Evolutionary conservation across 2,113 vertebrate genomes (phyloP).

Genomic region (Amia ocellicauda): DNA sequence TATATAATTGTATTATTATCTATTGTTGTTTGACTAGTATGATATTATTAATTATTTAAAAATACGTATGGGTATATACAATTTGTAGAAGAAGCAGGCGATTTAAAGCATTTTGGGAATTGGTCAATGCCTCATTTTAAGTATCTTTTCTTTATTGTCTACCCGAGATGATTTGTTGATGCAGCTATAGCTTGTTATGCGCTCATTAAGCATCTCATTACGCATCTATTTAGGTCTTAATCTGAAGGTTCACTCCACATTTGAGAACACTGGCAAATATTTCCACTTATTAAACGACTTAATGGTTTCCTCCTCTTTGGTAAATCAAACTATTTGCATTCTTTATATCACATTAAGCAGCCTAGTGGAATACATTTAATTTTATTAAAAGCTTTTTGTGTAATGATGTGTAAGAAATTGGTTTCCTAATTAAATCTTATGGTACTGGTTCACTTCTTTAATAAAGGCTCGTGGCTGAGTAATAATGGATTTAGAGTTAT

Average conservation of each 20-base stretch:
- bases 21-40: too few species aligned
- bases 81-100: too few species aligned
- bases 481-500: slow-evolving; percentile 44
- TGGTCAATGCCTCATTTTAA: too few species aligned
- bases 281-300: slow-evolving; percentile 36
- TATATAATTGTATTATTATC: too few species aligned
- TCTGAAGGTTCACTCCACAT: slow-evolving; percentile 39
- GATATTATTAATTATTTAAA: too few species aligned
- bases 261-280: slow-evolving; percentile 22
- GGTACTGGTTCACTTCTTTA: slow-evolving; percentile 51
- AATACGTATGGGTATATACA: too few species aligned
- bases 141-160: not conserved
- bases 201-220: slow-evolving; percentile 57
- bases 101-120: too few species aligned
- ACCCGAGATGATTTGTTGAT: slow-evolving; percentile 42
- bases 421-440: slow-evolving; percentile 54
- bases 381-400: slow-evolving; percentile 46
- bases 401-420: slow-evolving; percentile 57
- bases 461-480: slow-evolving; percentile 47
- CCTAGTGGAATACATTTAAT: slow-evolving; percentile 57
- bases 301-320: slow-evolving; percentile 43
- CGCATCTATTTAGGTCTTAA: slow-evolving; percentile 46
- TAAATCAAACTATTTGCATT: slow-evolving; percentile 49
- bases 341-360: slow-evolving; percentile 50
- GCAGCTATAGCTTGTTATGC: slow-evolving; percentile 51